Percentiles rank a stretch among this genome's conserved stretches.
Conservation (phyloP, 2,113 vertebrate genomes). For the Vidua chalybeata region DNA sequence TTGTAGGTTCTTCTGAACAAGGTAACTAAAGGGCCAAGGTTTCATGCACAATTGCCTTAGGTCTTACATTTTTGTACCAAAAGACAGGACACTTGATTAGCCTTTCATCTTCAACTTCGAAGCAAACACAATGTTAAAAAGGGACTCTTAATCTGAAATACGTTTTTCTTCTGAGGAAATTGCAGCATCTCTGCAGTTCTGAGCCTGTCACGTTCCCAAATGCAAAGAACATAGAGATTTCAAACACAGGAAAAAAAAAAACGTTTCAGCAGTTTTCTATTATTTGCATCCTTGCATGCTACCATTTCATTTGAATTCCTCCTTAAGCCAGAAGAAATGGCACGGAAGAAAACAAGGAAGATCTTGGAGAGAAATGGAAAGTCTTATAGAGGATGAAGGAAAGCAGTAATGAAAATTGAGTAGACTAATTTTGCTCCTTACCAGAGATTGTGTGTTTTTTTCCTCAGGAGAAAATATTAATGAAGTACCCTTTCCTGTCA, state of each 20-base stretch:
- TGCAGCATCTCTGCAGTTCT: conserved; percentile 14
- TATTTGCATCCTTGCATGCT: rapidly evolving
- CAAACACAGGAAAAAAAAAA: background rate
- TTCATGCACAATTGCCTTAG: background rate
- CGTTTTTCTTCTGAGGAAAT: background rate
- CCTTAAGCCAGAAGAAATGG: background rate
- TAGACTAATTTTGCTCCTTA: background rate
- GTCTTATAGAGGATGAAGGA: background rate
- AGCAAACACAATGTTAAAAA: background rate
- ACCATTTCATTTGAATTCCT: background rate
- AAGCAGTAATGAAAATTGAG: background rate
- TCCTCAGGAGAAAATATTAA: background rate
- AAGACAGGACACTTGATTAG: background rate
- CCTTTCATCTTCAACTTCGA: background rate
- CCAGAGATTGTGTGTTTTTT: background rate
- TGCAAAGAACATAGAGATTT: background rate
- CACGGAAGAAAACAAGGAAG: background rate
- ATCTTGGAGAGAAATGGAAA: background rate
- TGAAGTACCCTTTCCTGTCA: background rate
- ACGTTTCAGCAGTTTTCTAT: background rate
- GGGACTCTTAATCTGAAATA: background rate
- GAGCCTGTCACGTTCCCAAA: background rate
- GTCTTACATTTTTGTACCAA: background rate
- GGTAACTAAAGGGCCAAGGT: background rate
- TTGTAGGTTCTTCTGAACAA: background rate